phyloP scores from a whole-genome alignment of 1,140 invertebrate genomes.

The Trichonephila clavipes region DNA sequence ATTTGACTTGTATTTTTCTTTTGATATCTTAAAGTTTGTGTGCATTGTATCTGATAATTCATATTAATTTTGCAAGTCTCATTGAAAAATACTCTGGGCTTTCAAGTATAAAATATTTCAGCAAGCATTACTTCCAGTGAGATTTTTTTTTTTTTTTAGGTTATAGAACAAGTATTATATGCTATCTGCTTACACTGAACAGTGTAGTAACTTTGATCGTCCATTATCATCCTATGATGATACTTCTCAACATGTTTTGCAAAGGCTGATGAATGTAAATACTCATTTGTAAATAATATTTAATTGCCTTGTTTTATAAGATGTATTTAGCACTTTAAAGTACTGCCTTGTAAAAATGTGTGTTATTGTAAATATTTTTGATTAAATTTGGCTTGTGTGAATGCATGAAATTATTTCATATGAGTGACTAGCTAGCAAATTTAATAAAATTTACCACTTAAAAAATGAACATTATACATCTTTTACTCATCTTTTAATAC shows the following conservation, averaged over 20 bases:
- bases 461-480: too few species aligned
- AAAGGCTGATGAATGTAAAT: not conserved
- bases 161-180: not conserved
- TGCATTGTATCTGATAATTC: too few species aligned
- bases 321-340: not conserved
- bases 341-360: slow-evolving; percentile 10
- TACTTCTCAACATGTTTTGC: not conserved
- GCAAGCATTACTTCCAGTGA: not conserved
- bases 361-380: not conserved
- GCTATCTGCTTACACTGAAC: not conserved
- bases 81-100: not conserved
- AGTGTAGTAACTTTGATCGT: not conserved
- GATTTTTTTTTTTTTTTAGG: not conserved
- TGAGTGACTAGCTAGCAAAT: too few species aligned
- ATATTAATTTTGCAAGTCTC: too few species aligned
- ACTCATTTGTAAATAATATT: slow-evolving; percentile 5
- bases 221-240: not conserved
- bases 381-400: not conserved
- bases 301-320: slow-evolving; percentile 15
- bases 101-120: not conserved
- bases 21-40: too few species aligned
- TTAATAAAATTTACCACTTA: too few species aligned
- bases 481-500: too few species aligned
- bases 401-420: not conserved
- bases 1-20: too few species aligned